These are phyloP conservation scores for Spizella passerina DNA, from an alignment of 2,797 vertebrate species.

Conservation along the genomic window DNA sequence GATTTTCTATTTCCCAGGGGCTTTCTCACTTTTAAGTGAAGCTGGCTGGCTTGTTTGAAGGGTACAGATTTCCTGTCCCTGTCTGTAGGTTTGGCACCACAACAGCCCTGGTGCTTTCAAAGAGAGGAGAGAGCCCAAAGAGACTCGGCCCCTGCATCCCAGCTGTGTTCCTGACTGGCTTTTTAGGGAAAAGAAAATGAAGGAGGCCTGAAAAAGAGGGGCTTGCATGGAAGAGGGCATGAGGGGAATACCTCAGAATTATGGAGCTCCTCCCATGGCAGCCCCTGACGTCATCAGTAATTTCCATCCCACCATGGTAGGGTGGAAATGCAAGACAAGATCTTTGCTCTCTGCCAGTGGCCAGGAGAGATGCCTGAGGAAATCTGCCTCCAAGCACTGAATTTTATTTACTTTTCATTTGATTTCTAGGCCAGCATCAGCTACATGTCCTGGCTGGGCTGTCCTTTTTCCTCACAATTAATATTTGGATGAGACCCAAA, in stretches of 20 bases:
- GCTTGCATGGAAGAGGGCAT: background rate
- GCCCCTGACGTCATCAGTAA: background rate
- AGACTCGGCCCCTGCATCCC: background rate
- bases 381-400: background rate
- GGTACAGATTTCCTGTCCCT: background rate
- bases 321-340: background rate
- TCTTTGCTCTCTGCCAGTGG: background rate
- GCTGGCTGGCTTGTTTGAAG: background rate
- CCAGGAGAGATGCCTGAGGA: background rate
- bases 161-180: background rate
- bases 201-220: background rate
- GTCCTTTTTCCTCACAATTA: background rate
- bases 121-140: background rate
- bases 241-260: background rate
- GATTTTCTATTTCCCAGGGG: background rate
- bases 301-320: accelerated
- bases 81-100: background rate
- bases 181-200: background rate
- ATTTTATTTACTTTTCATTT: background rate
- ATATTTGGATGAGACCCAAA: background rate
- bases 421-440: background rate
- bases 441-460: background rate
- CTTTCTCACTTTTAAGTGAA: background rate
- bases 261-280: background rate
- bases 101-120: background rate